Percentiles rank a stretch among this genome's conserved stretches.
Evolutionary conservation across 2,888 invertebrate species (phyloP).

Genomic region (Dynastes maya): DNA sequence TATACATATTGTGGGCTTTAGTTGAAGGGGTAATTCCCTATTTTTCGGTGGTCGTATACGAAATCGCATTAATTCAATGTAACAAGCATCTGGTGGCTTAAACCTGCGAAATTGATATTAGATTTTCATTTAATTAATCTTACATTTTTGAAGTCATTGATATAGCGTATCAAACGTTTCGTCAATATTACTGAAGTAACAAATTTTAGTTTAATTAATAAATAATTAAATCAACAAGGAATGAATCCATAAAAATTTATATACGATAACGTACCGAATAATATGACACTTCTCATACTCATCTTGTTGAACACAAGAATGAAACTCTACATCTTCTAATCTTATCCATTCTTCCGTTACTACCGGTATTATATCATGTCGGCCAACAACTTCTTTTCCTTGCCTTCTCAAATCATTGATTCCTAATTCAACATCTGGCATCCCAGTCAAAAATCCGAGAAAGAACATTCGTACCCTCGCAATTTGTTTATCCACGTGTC

Average conservation of each 20-base stretch:
- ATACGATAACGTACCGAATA: constrained; percentile 79
- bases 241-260: background rate
- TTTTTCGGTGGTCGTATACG: constrained; percentile 95
- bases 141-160: too few relatives aligned
- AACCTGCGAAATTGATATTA: constrained; percentile 76
- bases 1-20: constrained; percentile 91
- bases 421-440: constrained; percentile 97
- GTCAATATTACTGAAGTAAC: too few relatives aligned
- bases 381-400: constrained; percentile 98
- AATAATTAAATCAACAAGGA: too few relatives aligned
- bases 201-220: too few relatives aligned
- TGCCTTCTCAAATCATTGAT: constrained; percentile 98
- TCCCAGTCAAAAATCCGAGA: constrained; percentile 95
- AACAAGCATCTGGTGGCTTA: constrained; percentile 97
- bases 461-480: constrained; percentile 97
- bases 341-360: constrained; percentile 99
- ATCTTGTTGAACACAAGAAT: constrained; percentile 92
- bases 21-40: constrained; percentile 95
- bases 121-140: too few relatives aligned
- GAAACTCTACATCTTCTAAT: constrained; percentile 94
- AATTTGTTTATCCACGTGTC: constrained; percentile 87
- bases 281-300: constrained; percentile 90
- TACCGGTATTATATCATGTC: constrained; percentile 99
- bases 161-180: too few relatives aligned
- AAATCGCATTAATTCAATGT: constrained; percentile 97